Base-by-base conservation (phyloP, 2,888 invertebrate species). In the Synanthedon andrenaeformis region DNA sequence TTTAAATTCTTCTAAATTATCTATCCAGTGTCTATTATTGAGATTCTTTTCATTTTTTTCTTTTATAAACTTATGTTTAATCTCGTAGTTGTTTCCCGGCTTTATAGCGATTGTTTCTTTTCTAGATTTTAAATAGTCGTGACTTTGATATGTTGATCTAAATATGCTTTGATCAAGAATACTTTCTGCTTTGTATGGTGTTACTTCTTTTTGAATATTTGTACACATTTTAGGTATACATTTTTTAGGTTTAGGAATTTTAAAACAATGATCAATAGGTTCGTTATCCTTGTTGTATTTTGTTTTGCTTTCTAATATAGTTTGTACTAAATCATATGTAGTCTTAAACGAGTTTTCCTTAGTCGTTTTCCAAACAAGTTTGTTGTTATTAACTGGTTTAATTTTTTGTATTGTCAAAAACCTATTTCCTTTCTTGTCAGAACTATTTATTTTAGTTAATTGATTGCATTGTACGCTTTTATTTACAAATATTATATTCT, bases 301-400 rank as follows among this genome's bases (percentile, higher is more conserved):
- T 45, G 14, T 52, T 57, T 74, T 70, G 57, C 56, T 70, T 42
- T 58, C 62, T 14, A 73, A 54, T 58, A 79, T 63, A 8, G 82
- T 74, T 59, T 76, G 64, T 13, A 84, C 57, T 42, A 84, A 69
- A 58, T 83, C 82, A 58, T 74, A 71, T 0, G 80, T 76, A 23
- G 73, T 76, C 57, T 70, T 67, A 53, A 59, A 63, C 1, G 45
- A 12, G 53, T 67, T 68, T 13, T 58, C 52, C 50, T 53, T 51
- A 52, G 42, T 58, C 3, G 52, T 49, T 54, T 49, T 49, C 49
- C 49, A 49, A 8, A 19, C 49, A 10, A 13, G 13, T 14, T 49
- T 49, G 19, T 49, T 14, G 14, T 12, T 19, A 49, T 49, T 5
- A 17, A 13, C 6, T 49, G 17, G 5, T 5, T 23, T 49, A 23